phyloP scores from a whole-genome alignment of 1,140 invertebrate species.

The Andrena cerasifolii region DNA sequence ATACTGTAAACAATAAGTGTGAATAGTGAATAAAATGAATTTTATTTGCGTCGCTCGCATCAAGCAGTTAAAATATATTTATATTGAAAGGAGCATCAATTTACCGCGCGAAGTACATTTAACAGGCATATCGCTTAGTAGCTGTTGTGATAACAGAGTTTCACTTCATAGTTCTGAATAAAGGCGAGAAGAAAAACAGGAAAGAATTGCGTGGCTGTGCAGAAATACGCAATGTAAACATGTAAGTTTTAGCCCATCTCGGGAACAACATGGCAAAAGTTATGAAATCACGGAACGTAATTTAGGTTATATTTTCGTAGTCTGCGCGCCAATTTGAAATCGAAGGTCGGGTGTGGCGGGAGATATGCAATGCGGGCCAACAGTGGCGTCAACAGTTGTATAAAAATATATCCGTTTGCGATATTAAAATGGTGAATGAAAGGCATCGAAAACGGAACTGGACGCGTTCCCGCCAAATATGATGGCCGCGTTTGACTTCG shows the following conservation, averaged over 20 bases:
- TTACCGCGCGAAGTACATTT: conserved; percentile 10
- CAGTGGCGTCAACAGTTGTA: conserved; percentile 32
- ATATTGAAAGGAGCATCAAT: background rate
- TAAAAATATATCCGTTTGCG: conserved; percentile 9
- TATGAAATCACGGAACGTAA: conserved; percentile 30
- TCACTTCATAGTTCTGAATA: background rate
- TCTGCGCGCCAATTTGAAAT: conserved; percentile 81
- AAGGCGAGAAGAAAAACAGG: too few species aligned
- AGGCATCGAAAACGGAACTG: background rate
- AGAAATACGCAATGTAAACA: conserved; percentile 21
- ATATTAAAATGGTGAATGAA: background rate
- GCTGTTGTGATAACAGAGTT: background rate
- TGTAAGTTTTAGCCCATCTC: background rate
- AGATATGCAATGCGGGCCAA: conserved; percentile 54
- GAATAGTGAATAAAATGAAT: background rate
- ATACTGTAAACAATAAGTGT: background rate
- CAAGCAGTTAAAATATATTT: background rate
- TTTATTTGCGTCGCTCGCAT: background rate
- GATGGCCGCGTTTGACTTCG: conserved; percentile 53
- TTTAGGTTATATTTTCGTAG: conserved; percentile 76
- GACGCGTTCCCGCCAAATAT: conserved; percentile 65
- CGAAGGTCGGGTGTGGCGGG: conserved; percentile 76
- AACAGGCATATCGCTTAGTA: background rate
- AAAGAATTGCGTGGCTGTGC: background rate
- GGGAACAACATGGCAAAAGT: conserved; percentile 4